These are phyloP conservation scores for Mastomys coucha DNA, from an alignment of 2,113 vertebrate species.

Conservation along the genomic window DNA sequence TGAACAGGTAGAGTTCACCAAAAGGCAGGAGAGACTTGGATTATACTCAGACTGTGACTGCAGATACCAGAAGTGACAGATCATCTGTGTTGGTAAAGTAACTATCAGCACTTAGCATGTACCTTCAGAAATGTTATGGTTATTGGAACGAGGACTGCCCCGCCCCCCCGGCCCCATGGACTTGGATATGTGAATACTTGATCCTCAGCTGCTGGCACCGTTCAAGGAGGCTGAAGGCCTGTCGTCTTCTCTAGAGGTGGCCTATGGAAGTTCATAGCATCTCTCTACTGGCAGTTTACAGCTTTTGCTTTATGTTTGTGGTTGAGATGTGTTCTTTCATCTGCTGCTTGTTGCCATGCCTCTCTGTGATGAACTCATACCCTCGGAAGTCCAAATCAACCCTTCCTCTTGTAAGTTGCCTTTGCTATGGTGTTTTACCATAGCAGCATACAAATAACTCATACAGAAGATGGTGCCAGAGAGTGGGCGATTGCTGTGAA, in stretches of 20 bases:
- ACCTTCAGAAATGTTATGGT: neutral
- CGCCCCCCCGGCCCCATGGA: neutral
- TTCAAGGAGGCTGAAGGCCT: neutral
- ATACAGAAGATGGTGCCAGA: neutral
- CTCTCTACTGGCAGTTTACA: neutral
- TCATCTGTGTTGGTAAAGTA: neutral
- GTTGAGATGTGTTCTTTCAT: neutral
- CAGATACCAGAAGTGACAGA: neutral
- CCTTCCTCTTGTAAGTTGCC: neutral
- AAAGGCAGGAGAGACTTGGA: neutral
- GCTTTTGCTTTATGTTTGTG: neutral
- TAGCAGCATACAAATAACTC: neutral
- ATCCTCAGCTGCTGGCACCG: neutral
- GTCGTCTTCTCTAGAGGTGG: neutral
- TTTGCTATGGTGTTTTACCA: neutral
- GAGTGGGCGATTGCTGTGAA: neutral
- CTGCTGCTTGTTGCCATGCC: neutral
- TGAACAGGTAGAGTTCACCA: neutral
- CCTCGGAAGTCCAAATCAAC: neutral
- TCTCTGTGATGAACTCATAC: neutral
- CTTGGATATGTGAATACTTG: neutral
- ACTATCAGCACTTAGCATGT: neutral
- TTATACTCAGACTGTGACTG: neutral
- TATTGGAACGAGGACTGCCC: neutral
- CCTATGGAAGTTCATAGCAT: neutral